Conservation (phyloP, 64 coral and sea anemone genomes). For the Astreopora myriophthalma region DNA sequence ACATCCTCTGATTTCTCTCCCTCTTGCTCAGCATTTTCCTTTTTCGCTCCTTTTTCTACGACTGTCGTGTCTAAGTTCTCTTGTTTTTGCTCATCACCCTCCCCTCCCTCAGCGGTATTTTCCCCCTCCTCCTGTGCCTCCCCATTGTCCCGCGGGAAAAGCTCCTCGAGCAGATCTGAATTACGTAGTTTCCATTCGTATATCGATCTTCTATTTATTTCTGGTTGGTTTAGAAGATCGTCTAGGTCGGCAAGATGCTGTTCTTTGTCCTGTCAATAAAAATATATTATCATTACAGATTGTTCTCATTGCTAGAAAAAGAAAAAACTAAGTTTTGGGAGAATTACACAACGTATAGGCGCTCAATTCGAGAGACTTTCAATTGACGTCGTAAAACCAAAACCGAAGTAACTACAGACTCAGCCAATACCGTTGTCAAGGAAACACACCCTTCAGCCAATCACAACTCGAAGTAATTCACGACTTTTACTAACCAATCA, state of each 20-base stretch:
- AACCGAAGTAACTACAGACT: too few relatives aligned
- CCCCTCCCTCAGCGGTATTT: neutral
- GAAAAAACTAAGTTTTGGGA: too few relatives aligned
- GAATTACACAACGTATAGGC: too few relatives aligned
- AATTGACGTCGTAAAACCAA: too few relatives aligned
- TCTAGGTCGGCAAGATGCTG: conserved; percentile 46
- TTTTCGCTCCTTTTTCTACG: neutral
- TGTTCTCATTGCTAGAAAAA: too few relatives aligned
- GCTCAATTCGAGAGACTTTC: too few relatives aligned
- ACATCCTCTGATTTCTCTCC: neutral
- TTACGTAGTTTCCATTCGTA: conserved; percentile 54
- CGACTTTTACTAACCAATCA: too few relatives aligned
- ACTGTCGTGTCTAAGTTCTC: neutral
- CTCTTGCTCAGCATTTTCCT: neutral
- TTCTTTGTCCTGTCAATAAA: conserved; percentile 50
- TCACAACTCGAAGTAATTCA: too few relatives aligned
- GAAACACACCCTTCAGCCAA: too few relatives aligned
- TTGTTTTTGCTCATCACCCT: neutral
- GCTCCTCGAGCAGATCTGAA: conserved; percentile 32
- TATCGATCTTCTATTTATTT: conserved; percentile 34
- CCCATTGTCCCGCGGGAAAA: neutral
- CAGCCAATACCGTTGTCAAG: too few relatives aligned
- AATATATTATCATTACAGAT: neutral
- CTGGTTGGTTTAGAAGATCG: conserved; percentile 34
- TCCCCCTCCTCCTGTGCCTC: neutral